A percentile compares a stretch with the other conserved stretches of the same genome.
These are phyloP conservation scores for Lepus europaeus DNA, from an alignment of 2,113 vertebrate species.

Conservation along the genomic window DNA sequence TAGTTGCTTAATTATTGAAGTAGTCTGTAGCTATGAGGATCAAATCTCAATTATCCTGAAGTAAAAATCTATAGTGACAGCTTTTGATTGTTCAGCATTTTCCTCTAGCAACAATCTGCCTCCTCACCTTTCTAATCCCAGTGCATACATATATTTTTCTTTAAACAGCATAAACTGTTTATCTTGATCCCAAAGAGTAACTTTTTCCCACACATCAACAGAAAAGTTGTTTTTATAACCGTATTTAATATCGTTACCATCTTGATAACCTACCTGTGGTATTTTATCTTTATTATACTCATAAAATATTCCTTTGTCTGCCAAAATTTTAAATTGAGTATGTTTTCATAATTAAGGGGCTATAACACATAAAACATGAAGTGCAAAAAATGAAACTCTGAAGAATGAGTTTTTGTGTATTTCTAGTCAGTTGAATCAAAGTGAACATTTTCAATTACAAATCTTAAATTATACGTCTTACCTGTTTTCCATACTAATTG, in stretches of 20 bases:
- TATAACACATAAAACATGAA: constrained; percentile 23
- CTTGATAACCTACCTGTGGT: constrained; percentile 76
- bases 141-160: constrained; percentile 13
- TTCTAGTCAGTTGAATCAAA: constrained; percentile 33
- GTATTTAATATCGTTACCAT: constrained; percentile 79
- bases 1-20: not conserved
- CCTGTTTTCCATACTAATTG: not conserved
- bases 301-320: constrained; percentile 72
- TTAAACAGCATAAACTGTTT: constrained; percentile 60
- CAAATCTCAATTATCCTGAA: not conserved
- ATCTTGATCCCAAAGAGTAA: not conserved
- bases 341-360: constrained; percentile 69
- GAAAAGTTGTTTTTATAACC: constrained; percentile 68
- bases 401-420: constrained; percentile 36
- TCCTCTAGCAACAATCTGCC: not conserved
- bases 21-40: not conserved
- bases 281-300: constrained; percentile 81
- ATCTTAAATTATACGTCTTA: not conserved
- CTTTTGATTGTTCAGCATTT: not conserved
- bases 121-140: constrained; percentile 6
- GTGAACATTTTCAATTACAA: constrained; percentile 7
- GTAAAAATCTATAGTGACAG: not conserved
- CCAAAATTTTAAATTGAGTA: constrained; percentile 69
- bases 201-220: constrained; percentile 59
- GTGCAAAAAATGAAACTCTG: constrained; percentile 70